phyloP scores from a whole-genome alignment of 53 echinoderm and acorn worm genomes.

The Stichopus horrens region DNA sequence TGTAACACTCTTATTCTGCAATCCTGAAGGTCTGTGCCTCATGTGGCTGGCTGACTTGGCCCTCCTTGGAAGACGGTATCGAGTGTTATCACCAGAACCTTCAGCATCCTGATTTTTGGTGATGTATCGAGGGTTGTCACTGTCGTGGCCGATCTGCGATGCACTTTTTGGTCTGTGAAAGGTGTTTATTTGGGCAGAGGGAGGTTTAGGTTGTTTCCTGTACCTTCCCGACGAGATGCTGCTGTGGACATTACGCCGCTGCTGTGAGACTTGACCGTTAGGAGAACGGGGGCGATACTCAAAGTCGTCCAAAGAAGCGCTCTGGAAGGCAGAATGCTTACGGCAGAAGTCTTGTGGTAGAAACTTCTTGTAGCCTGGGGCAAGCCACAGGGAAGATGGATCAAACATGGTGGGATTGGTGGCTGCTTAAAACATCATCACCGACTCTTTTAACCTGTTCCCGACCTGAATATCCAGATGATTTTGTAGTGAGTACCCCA shows the following conservation, averaged over 20 bases:
- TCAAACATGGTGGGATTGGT: slow-evolving; percentile 70
- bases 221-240: slow-evolving; percentile 33
- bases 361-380: slow-evolving; percentile 79
- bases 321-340: slow-evolving; percentile 46
- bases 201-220: neutral
- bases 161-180: slow-evolving; percentile 75
- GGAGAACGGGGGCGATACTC: neutral
- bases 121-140: neutral
- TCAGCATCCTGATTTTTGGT: neutral
- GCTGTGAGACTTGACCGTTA: slow-evolving; percentile 52
- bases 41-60: slow-evolving; percentile 63
- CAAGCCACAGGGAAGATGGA: slow-evolving; percentile 81
- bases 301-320: slow-evolving; percentile 48
- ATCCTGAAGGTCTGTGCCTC: slow-evolving; percentile 55
- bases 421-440: neutral
- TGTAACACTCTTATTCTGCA: slow-evolving; percentile 76
- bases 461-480: neutral
- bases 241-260: slow-evolving; percentile 72
- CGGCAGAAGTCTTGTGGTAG: slow-evolving; percentile 50
- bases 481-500: neutral
- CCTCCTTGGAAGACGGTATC: slow-evolving; percentile 39
- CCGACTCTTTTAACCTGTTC: neutral
- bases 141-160: slow-evolving; percentile 48
- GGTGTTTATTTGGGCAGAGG: neutral
- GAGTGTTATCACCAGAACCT: slow-evolving; percentile 38